These are phyloP conservation scores for Triplophysa dalaica DNA, from an alignment of 2,113 vertebrate species.

Conservation along the genomic window DNA sequence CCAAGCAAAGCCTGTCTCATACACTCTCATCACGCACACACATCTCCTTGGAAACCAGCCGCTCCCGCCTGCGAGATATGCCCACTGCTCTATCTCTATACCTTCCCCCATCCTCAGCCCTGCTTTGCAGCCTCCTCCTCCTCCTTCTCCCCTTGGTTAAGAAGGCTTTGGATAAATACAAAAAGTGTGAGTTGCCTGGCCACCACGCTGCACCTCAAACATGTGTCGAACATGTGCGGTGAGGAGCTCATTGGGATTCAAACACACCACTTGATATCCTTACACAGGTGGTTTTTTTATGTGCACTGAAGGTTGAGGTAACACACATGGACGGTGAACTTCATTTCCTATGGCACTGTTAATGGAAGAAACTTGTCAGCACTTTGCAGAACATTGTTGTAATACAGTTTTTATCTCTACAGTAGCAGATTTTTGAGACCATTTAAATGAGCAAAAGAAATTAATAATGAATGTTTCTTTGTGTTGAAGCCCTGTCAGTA, in stretches of 20 bases:
- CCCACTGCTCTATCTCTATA: conserved; percentile 35
- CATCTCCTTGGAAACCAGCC: conserved; percentile 58
- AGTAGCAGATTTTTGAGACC: conserved; percentile 24
- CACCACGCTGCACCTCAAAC: conserved; percentile 14
- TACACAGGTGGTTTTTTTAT: conserved; percentile 8
- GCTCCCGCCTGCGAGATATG: conserved; percentile 45
- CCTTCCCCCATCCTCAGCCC: conserved; percentile 39
- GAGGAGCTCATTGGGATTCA: background rate
- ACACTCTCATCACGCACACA: conserved; percentile 56
- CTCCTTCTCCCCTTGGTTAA: conserved; percentile 6
- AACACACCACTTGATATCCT: background rate
- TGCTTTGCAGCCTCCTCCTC: conserved; percentile 15
- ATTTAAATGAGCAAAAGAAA: conserved; percentile 40
- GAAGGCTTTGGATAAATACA: conserved; percentile 10
- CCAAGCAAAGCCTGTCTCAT: conserved; percentile 54
- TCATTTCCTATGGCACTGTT: conserved; percentile 30
- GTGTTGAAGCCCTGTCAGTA: conserved; percentile 31
- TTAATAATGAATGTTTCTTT: conserved; percentile 53
- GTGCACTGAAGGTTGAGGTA: conserved; percentile 28
- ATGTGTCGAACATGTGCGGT: background rate
- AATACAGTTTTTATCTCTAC: conserved; percentile 44
- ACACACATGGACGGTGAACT: conserved; percentile 11
- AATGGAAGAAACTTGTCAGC: conserved; percentile 50
- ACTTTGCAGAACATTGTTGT: conserved; percentile 46
- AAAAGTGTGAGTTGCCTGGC: background rate